phyloP scores from a whole-genome alignment of 1,140 invertebrate species.

The Sinella curviseta region DNA sequence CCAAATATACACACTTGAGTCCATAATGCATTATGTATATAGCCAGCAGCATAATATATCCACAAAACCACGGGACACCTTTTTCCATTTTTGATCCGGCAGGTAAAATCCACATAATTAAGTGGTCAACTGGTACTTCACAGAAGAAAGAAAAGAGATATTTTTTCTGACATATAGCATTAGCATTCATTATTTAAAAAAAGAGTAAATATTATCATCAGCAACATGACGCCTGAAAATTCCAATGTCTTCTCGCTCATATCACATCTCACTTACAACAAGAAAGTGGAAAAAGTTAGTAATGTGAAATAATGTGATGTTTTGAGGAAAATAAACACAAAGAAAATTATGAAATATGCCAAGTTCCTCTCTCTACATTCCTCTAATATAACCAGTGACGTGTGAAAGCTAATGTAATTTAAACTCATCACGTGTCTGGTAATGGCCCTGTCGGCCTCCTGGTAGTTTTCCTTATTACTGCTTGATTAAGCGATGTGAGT shows the following conservation, averaged over 20 bases:
- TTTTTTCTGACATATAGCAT: no score
- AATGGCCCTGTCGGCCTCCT: not conserved
- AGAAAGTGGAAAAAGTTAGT: no score
- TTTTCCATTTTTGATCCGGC: not conserved
- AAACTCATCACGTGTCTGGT: not conserved
- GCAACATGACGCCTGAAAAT: no score
- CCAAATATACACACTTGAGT: no score
- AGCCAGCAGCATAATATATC: not conserved
- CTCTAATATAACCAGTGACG: not conserved
- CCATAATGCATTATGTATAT: not conserved
- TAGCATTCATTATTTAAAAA: no score
- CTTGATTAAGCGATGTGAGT: not conserved
- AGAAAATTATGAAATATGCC: not conserved
- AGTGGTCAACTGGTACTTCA: not conserved
- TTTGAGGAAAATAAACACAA: not conserved
- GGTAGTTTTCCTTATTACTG: not conserved
- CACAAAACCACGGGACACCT: not conserved
- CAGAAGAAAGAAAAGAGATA: not conserved
- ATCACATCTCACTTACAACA: no score
- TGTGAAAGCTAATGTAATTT: conserved; percentile 1
- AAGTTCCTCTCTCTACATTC: not conserved
- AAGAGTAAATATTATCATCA: no score
- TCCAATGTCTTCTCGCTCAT: no score
- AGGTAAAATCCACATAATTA: not conserved
- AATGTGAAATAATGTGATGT: no score